Evolutionary conservation across 2,888 invertebrate species (phyloP).

Genomic region (Laothoe populi): DNA sequence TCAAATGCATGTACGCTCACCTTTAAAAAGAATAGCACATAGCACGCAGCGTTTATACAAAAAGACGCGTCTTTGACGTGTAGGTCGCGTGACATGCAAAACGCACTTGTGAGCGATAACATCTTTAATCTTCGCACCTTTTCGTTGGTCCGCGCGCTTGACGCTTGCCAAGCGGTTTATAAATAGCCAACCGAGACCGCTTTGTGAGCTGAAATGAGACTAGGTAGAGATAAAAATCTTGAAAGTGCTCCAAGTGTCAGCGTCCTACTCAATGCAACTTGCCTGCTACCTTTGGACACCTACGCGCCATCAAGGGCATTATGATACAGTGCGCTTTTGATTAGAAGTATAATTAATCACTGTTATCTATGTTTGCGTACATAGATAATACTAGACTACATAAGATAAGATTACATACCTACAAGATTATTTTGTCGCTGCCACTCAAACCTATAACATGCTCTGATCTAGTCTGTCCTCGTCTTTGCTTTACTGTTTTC

Average conservation of each 20-base stretch:
- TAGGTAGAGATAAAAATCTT: constrained; percentile 75
- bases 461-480: no score
- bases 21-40: constrained; percentile 48
- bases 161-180: constrained; percentile 67
- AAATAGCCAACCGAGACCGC: constrained; percentile 71
- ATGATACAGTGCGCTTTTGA: constrained; percentile 70
- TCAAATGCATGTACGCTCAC: constrained; percentile 27
- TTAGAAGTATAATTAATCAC: constrained; percentile 39
- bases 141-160: constrained; percentile 63
- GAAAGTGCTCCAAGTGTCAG: constrained; percentile 68
- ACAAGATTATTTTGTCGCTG: background rate
- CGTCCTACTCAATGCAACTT: constrained; percentile 21
- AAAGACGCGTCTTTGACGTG: constrained; percentile 58
- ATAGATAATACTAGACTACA: background rate
- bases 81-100: constrained; percentile 60
- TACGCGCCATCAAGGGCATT: constrained; percentile 49
- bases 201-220: constrained; percentile 81
- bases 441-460: no score
- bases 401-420: constrained; percentile 4
- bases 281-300: constrained; percentile 15
- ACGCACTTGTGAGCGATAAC: constrained; percentile 76
- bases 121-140: constrained; percentile 85
- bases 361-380: constrained; percentile 3
- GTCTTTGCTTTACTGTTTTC: no score
- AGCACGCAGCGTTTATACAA: constrained; percentile 56